Percentiles rank a stretch among this genome's conserved stretches.
Conservation (phyloP, 2,113 vertebrate species). For the Scopus umbretta region DNA sequence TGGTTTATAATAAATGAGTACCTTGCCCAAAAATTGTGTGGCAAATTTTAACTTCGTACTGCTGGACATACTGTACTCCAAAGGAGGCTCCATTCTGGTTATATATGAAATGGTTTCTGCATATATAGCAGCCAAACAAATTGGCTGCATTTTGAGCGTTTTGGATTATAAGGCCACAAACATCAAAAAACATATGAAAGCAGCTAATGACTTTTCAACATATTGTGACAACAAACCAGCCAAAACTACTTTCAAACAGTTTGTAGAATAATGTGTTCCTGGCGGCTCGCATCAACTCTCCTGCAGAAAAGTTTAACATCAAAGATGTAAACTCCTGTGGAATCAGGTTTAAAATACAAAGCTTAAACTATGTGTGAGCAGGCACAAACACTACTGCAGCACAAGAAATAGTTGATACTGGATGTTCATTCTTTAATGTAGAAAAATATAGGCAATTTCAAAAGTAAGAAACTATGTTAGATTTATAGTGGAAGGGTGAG, state of each 20-base stretch:
- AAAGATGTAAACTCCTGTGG: not conserved
- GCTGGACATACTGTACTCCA: not conserved
- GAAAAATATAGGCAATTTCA: not conserved
- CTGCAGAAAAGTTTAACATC: conserved; percentile 6
- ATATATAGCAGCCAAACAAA: not conserved
- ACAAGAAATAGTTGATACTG: not conserved
- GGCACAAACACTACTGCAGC: not conserved
- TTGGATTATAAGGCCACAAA: not conserved
- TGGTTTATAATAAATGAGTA: not conserved
- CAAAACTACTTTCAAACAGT: not conserved
- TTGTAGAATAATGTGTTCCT: conserved; percentile 1
- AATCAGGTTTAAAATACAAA: not conserved
- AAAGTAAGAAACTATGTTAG: not conserved
- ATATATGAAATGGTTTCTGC: not conserved
- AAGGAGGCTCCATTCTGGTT: not conserved
- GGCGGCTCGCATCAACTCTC: not conserved
- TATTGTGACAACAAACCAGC: conserved; percentile 30
- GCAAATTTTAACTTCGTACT: not conserved
- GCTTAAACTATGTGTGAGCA: not conserved
- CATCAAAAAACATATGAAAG: not conserved
- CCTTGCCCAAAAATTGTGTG: not conserved
- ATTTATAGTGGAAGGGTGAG: not conserved
- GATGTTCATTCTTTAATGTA: not conserved
- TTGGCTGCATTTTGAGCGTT: not conserved
- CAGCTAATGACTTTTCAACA: conserved; percentile 12